These are phyloP conservation scores for Heliornis fulica DNA, from an alignment of 2,113 vertebrate genomes.

Conservation along the genomic window DNA sequence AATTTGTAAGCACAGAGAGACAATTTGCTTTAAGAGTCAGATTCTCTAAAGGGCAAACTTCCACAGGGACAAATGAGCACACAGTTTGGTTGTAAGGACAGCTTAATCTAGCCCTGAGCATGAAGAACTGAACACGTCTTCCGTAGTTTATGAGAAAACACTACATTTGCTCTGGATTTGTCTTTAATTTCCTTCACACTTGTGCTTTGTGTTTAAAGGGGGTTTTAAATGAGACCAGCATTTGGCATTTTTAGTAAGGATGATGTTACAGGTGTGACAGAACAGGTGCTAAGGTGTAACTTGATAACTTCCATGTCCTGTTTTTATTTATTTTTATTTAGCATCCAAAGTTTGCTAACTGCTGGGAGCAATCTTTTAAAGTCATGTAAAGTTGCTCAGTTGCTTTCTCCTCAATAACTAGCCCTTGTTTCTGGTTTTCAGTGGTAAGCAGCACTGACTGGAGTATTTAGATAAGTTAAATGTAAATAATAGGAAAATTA, in stretches of 20 bases:
- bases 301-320: neutral
- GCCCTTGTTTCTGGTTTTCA: neutral
- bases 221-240: neutral
- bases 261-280: neutral
- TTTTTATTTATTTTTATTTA: neutral
- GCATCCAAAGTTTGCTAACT: neutral
- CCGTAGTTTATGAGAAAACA: neutral
- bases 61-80: neutral
- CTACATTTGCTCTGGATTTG: neutral
- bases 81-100: neutral
- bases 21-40: neutral
- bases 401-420: neutral
- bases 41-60: neutral
- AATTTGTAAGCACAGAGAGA: neutral
- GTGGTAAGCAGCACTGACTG: neutral
- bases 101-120: neutral
- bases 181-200: neutral
- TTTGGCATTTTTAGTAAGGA: neutral
- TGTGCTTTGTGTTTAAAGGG: neutral
- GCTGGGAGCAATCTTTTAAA: neutral
- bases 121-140: neutral
- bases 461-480: neutral
- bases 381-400: neutral
- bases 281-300: neutral
- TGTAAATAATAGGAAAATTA: neutral